phyloP scores from a whole-genome alignment of 2,797 vertebrate genomes.

The Rachycentron canadum region DNA sequence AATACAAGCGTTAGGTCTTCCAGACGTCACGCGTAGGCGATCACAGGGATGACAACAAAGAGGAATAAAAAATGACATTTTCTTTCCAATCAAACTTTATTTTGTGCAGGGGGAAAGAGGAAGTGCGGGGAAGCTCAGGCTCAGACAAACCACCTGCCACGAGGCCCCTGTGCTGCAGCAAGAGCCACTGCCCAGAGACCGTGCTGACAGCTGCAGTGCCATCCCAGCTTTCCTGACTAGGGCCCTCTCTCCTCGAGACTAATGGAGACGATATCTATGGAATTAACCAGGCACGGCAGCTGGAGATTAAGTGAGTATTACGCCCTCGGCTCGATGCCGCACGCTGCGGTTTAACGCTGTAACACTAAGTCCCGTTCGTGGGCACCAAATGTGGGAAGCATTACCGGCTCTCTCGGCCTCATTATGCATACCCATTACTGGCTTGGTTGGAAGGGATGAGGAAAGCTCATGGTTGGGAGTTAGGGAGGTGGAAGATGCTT shows the following conservation, averaged over 20 bases:
- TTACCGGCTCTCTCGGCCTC: conserved; percentile 59
- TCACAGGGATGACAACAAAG: conserved; percentile 43
- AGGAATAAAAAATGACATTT: conserved; percentile 33
- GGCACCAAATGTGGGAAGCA: conserved; percentile 79
- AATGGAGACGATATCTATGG: conserved; percentile 66
- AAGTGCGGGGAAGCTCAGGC: background rate
- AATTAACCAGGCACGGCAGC: conserved; percentile 69
- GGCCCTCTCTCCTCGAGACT: conserved; percentile 40
- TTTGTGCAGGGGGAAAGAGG: conserved; percentile 17
- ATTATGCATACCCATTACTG: conserved; percentile 59
- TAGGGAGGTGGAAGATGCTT: conserved; percentile 49
- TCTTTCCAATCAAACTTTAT: conserved; percentile 61
- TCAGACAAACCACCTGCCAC: conserved; percentile 67
- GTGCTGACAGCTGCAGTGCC: conserved; percentile 63
- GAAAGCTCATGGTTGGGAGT: conserved; percentile 40
- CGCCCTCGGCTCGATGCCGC: conserved; percentile 41
- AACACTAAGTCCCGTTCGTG: conserved; percentile 69
- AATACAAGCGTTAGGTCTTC: conserved; percentile 38
- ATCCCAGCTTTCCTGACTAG: conserved; percentile 43
- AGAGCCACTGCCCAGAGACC: conserved; percentile 27
- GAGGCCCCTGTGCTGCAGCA: background rate
- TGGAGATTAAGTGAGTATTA: conserved; percentile 69
- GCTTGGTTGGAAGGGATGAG: conserved; percentile 55
- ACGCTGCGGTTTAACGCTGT: conserved; percentile 69
- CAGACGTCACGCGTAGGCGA: conserved; percentile 61